Conservation (phyloP, 2,113 vertebrate genomes). For the Eupsittula cactorum region DNA sequence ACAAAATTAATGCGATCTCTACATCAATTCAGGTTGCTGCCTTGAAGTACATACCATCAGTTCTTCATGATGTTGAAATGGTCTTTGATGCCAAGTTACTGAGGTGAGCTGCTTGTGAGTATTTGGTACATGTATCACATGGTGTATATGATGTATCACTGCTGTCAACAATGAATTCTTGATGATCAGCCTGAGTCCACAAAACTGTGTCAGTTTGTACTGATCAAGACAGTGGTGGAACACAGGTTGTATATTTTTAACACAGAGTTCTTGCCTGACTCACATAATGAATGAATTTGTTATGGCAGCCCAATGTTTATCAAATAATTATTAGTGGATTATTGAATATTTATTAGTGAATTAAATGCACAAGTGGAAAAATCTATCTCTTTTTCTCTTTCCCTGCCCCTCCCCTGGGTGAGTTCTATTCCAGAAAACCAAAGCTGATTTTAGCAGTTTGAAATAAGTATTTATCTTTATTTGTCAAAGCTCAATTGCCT, state of each 20-base stretch:
- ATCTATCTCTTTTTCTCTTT: no score
- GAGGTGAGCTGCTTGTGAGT: conserved; percentile 78
- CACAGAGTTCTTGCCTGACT: not conserved
- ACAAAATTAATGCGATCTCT: not conserved
- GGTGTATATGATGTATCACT: accelerated
- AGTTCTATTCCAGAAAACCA: not conserved
- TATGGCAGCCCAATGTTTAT: not conserved
- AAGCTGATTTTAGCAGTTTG: not conserved
- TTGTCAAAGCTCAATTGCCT: not conserved
- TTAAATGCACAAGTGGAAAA: not conserved
- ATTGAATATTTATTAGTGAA: not conserved
- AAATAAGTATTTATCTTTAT: not conserved
- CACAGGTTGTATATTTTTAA: accelerated
- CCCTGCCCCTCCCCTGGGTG: not conserved
- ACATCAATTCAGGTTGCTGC: conserved; percentile 86
- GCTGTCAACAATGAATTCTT: not conserved
- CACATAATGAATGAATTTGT: not conserved
- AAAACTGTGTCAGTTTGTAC: not conserved
- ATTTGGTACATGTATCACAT: not conserved
- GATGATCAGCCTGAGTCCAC: not conserved
- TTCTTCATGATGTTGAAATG: conserved; percentile 93
- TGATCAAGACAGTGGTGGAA: not conserved
- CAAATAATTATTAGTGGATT: not conserved
- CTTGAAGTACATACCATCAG: conserved; percentile 94
- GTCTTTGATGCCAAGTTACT: conserved; percentile 94